A percentile compares a stretch with the other conserved stretches of the same genome.
Conservation (phyloP, 2,113 vertebrate species). For the Guaruba guarouba region DNA sequence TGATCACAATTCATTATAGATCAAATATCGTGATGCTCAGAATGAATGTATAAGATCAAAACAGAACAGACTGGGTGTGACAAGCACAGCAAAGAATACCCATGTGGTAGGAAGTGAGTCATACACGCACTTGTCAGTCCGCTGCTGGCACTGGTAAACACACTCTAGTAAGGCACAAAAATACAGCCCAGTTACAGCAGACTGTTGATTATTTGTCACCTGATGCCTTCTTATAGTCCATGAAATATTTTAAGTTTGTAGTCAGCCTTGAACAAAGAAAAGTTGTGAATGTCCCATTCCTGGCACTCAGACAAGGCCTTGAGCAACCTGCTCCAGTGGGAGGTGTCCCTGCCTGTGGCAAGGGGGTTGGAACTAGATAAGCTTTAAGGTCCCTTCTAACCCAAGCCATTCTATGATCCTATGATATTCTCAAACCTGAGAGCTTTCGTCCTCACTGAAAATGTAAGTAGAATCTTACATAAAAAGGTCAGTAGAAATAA, state of each 20-base stretch:
- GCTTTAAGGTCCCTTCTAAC: background rate
- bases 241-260: background rate
- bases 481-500: background rate
- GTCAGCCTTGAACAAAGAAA: background rate
- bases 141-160: background rate
- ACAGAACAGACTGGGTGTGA: background rate
- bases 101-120: background rate
- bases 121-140: accelerated
- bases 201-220: background rate
- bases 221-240: background rate
- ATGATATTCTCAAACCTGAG: background rate
- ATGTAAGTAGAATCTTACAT: background rate
- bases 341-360: background rate
- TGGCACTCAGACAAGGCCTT: background rate
- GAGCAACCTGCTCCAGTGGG: background rate
- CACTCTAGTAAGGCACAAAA: background rate
- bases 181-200: background rate
- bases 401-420: background rate
- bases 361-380: background rate
- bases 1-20: background rate
- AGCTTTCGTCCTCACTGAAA: background rate
- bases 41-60: background rate
- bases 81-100: background rate
- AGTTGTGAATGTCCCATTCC: background rate
- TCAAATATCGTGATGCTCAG: background rate